Evolutionary conservation across 2,797 vertebrate species (phyloP), one percentile per base, ranked within the genome.

Genomic region (Amniataba percoides): DNA sequence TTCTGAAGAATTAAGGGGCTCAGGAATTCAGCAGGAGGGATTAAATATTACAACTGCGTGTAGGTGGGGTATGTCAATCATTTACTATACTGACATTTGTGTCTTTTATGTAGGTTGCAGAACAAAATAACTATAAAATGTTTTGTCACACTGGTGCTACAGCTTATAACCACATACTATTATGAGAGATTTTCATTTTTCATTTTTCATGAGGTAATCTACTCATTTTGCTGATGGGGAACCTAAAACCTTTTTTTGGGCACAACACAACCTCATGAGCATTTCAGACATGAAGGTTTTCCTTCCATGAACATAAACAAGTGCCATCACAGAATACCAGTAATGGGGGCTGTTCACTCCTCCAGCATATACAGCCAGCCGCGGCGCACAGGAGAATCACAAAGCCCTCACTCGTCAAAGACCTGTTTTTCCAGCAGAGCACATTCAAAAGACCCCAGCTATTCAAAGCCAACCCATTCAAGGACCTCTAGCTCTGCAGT

Each of bases 1-100:
- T 96, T 96, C 95, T 96, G 92, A 95, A 95, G 95, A 96, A 97
- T 96, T 96, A 96, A 94, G 95, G 95, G 95, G 95, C 95, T 96
- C 93, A 94, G 95, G 94, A 95, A 95, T 95, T 95, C 93, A 95
- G 93, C 88, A 81, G 93, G 91, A 94, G 93, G 96, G 95, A 96
- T 96, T 96, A 95, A 95, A 95, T 94, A 73, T 81, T 68, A 86
- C 73, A 80, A 81, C 51, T 80, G 81, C 72, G 73, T 57, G 48
- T 70, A 84, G 61, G 84, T 61, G 65, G 53, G 71, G 57, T 16
- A 19, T 79, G 85, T 78, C 69, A 83, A 74, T 77, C 52, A 88
- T 27, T 48, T 0, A 68, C 68, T 34, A 16, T 23, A 15, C 64
- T n/a, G 40, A 63, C 63, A 43, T 49, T 48, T 19, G 19, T 34